Evolutionary conservation across 2,888 invertebrate genomes (phyloP), one percentile per base, ranked within the genome.

Genomic region (Neoaliturus tenellus): DNA sequence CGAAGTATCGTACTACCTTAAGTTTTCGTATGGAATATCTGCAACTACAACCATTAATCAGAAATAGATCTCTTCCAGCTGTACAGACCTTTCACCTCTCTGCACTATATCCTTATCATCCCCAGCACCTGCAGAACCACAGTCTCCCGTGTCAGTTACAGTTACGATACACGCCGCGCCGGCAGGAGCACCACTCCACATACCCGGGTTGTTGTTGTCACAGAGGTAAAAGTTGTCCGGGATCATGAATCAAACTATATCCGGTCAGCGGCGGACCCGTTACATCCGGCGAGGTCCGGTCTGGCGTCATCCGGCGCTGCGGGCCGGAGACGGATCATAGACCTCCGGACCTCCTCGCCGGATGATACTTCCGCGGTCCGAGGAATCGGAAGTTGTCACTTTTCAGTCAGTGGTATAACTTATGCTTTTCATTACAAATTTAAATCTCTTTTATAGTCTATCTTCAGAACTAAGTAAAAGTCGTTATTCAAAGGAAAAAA

Each of bases 191-290:
- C 62, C 28, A 62, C n/a, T 25, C 62, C n/a, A n/a, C n/a, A n/a
- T n/a, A n/a, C n/a, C n/a, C n/a, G n/a, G n/a, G 31, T 31, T 62
- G 62, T 25, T 31, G 31, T 62, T 62, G 62, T 28, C 62, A 25
- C 58, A 62, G n/a, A 31, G 62, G 62, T 62, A 62, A 62, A 62
- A 62, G 62, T 62, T 62, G 62, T 62, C 62, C 31, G 31, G 62
- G 31, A 28, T 14, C 62, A 62, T 62, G 62, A 62, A 62, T 62
- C 62, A 62, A 62, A 62, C 28, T 14, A 62, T 62, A 62, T 62
- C 62, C 62, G 62, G 62, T 28, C 62, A 62, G 20, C 62, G 62
- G 20, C n/a, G n/a, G 51, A 51, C 62, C 62, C 62, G 62, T 62
- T 62, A 62, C 28, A 62, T 62, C 62, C 62, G 62, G 62, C 17